A percentile compares a stretch with the other conserved stretches of the same genome.
phyloP scores from a whole-genome alignment of 1,140 invertebrate genomes.

The Asobara japonica region DNA sequence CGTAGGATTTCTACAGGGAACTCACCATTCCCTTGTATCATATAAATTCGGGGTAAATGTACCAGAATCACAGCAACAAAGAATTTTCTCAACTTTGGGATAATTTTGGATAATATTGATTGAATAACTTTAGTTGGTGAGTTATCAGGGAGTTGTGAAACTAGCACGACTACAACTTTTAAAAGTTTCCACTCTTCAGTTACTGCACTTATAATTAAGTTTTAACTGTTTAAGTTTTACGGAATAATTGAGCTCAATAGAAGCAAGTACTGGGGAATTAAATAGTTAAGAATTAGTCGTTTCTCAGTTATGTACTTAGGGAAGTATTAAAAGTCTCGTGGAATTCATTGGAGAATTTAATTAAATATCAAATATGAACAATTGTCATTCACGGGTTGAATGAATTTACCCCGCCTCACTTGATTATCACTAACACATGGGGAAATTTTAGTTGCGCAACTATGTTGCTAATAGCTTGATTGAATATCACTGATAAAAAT shows the following conservation, averaged over 20 bases:
- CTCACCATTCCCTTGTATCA: too few relatives aligned
- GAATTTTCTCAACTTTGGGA: too few relatives aligned
- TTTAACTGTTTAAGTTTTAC: conserved; percentile 1
- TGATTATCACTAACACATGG: too few relatives aligned
- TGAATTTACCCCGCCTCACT: too few relatives aligned
- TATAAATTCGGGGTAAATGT: too few relatives aligned
- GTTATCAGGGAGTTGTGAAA: not conserved
- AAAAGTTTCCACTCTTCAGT: not conserved
- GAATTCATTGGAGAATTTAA: not conserved
- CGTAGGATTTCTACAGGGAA: too few relatives aligned
- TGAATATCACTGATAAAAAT: too few relatives aligned
- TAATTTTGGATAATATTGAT: conserved; percentile 1
- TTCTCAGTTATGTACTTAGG: conserved; percentile 1
- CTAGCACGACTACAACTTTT: not conserved
- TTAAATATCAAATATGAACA: not conserved
- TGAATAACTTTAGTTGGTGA: not conserved
- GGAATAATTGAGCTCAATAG: not conserved
- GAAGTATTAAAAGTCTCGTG: not conserved
- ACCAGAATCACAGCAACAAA: too few relatives aligned
- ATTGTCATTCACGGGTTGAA: not conserved
- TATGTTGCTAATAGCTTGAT: too few relatives aligned
- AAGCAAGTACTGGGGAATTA: not conserved
- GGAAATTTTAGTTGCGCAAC: too few relatives aligned
- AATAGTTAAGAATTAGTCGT: not conserved
- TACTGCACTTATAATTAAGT: not conserved